A percentile compares a stretch with the other conserved stretches of the same genome.
Conservation (phyloP, 2,888 invertebrate genomes). For the Pyralis farinalis region DNA sequence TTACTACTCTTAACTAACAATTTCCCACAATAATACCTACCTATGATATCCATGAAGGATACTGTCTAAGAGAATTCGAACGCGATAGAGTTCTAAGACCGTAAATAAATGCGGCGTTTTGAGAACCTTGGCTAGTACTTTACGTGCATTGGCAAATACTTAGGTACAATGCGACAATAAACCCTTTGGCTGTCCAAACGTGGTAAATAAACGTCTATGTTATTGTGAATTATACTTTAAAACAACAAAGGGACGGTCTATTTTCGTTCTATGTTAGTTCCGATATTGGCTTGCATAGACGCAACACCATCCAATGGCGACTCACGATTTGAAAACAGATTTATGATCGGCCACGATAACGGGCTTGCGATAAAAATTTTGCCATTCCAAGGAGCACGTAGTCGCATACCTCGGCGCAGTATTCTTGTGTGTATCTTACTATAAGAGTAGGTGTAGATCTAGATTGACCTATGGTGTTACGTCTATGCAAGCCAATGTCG, state of each 20-base stretch:
- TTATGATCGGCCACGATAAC: constrained; percentile 79
- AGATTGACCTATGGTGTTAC: constrained; percentile 40
- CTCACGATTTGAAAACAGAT: constrained; percentile 79
- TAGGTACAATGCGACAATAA: constrained; percentile 75
- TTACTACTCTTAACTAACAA: no score
- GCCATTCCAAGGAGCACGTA: constrained; percentile 54
- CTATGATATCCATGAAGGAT: no score
- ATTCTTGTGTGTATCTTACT: background rate
- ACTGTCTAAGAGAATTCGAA: no score
- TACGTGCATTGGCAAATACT: constrained; percentile 79
- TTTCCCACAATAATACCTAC: no score
- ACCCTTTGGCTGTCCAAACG: constrained; percentile 53
- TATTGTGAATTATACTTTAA: constrained; percentile 63
- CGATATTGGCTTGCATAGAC: constrained; percentile 51
- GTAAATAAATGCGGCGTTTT: constrained; percentile 76
- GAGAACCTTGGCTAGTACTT: constrained; percentile 72
- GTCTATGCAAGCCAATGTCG: constrained; percentile 51
- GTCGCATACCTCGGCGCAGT: constrained; percentile 19
- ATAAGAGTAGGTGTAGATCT: no score
- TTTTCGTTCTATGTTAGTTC: constrained; percentile 39
- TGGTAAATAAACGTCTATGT: constrained; percentile 46
- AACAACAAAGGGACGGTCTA: constrained; percentile 39
- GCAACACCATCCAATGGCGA: constrained; percentile 54
- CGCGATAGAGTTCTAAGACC: constrained; percentile 41
- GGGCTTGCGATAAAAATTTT: constrained; percentile 76